Conservation (phyloP, 2,888 invertebrate species). For the Himalopsyche japonica region DNA sequence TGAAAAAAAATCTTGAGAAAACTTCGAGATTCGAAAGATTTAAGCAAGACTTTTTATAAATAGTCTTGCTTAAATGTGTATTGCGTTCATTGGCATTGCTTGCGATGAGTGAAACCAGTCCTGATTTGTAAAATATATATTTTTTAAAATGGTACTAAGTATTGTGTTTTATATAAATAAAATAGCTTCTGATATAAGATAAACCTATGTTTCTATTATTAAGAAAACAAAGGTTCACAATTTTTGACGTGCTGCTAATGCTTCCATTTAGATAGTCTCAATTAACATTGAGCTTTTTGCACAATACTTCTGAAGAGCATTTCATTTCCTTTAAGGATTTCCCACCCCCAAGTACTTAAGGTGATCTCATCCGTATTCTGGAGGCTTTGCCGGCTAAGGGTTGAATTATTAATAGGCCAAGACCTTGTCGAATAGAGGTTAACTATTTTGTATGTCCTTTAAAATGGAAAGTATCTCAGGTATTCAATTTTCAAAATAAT, state of each 20-base stretch:
- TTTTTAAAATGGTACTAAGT: too few relatives aligned
- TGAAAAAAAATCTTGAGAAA: too few relatives aligned
- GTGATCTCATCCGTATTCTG: neutral
- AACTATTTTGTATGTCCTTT: neutral
- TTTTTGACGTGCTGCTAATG: neutral
- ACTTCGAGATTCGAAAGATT: too few relatives aligned
- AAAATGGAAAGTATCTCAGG: neutral
- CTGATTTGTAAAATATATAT: too few relatives aligned
- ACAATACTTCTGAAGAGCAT: neutral
- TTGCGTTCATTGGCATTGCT: too few relatives aligned
- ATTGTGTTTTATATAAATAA: too few relatives aligned
- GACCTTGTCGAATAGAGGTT: neutral
- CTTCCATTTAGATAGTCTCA: neutral
- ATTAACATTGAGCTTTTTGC: neutral
- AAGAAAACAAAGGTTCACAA: neutral
- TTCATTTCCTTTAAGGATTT: neutral
- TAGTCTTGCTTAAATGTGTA: too few relatives aligned
- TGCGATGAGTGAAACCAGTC: too few relatives aligned
- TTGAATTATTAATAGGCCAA: neutral
- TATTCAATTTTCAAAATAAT: neutral
- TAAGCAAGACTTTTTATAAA: too few relatives aligned
- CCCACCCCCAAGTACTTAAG: neutral
- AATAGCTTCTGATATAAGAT: too few relatives aligned
- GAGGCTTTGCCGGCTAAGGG: neutral
- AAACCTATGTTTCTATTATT: neutral